A percentile compares a stretch with the other conserved stretches of the same genome.
Conservation (phyloP, 2,113 vertebrate species). For the Gasterosteus aculeatus region DNA sequence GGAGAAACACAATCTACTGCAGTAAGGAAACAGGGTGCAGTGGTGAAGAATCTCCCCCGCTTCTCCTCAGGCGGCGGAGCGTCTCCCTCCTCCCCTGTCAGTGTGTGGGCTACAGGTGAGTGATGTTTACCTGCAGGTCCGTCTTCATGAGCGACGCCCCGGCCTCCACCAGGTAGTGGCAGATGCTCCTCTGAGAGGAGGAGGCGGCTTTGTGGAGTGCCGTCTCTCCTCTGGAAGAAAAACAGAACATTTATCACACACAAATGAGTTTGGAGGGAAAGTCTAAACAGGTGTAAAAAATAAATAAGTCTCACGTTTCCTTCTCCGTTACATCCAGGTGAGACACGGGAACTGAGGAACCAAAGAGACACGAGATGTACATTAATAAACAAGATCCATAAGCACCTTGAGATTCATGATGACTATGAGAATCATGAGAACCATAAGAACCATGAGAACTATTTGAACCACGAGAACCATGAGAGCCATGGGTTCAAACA, state of each 20-base stretch:
- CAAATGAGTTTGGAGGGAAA: not conserved
- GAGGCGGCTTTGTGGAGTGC: conserved; percentile 91
- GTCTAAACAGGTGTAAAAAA: not conserved
- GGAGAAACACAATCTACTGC: too few species aligned
- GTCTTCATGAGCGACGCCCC: conserved; percentile 96
- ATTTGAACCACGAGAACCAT: too few species aligned
- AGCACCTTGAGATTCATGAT: too few species aligned
- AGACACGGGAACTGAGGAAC: conserved; percentile 83
- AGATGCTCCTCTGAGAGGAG: conserved; percentile 89
- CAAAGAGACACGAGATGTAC: not conserved
- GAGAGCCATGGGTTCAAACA: too few species aligned
- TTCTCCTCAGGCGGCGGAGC: too few species aligned
- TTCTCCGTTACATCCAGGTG: conserved; percentile 89
- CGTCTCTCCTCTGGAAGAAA: conserved; percentile 87
- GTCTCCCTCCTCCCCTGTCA: not conserved
- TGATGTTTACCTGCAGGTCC: conserved; percentile 87
- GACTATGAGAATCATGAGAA: too few species aligned
- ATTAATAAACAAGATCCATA: not conserved
- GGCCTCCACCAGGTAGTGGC: conserved; percentile 92
- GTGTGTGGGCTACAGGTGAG: conserved; percentile 4
- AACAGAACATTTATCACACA: not conserved
- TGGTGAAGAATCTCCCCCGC: too few species aligned
- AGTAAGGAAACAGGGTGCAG: too few species aligned
- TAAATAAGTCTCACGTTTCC: conserved; percentile 85
- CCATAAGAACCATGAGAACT: too few species aligned